These are phyloP conservation scores for Drosophila dunni DNA, from an alignment of 1,140 invertebrate species.

Conservation along the genomic window DNA sequence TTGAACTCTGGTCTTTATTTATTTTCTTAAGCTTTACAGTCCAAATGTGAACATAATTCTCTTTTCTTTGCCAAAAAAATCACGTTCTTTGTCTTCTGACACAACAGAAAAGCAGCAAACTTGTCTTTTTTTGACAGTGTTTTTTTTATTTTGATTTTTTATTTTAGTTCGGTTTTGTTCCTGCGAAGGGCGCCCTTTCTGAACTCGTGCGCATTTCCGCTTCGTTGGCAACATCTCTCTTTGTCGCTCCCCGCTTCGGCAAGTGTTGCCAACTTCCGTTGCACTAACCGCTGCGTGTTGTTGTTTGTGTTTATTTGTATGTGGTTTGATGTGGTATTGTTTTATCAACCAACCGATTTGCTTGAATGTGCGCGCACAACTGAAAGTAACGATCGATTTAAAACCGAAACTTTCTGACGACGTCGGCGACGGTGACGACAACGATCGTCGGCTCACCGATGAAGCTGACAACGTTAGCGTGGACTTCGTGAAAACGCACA, in stretches of 20 bases:
- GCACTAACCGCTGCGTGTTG: constrained; percentile 57
- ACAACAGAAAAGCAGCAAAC: constrained; percentile 26
- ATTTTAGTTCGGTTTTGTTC: background rate
- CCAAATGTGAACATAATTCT: constrained; percentile 61
- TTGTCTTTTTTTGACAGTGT: constrained; percentile 28
- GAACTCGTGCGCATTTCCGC: constrained; percentile 67
- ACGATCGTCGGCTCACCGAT: constrained; percentile 21
- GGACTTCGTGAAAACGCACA: constrained; percentile 42
- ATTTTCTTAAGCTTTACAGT: constrained; percentile 45
- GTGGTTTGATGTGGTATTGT: constrained; percentile 3
- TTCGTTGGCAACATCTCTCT: constrained; percentile 66
- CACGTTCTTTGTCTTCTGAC: constrained; percentile 73
- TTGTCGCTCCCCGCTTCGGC: background rate
- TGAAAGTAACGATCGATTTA: constrained; percentile 75
- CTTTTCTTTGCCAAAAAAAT: constrained; percentile 57
- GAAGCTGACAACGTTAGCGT: constrained; percentile 25
- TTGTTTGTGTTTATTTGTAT: background rate
- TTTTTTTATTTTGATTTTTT: constrained; percentile 30
- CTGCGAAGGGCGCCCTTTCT: constrained; percentile 37
- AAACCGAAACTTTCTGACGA: constrained; percentile 39
- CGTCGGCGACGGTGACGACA: background rate
- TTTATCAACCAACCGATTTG: constrained; percentile 66
- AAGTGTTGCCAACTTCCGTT: constrained; percentile 58
- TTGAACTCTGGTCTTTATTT: constrained; percentile 61
- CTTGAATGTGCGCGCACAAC: constrained; percentile 77